phyloP scores from a whole-genome alignment of 2,113 vertebrate species.

The Halcyon malimbica region DNA sequence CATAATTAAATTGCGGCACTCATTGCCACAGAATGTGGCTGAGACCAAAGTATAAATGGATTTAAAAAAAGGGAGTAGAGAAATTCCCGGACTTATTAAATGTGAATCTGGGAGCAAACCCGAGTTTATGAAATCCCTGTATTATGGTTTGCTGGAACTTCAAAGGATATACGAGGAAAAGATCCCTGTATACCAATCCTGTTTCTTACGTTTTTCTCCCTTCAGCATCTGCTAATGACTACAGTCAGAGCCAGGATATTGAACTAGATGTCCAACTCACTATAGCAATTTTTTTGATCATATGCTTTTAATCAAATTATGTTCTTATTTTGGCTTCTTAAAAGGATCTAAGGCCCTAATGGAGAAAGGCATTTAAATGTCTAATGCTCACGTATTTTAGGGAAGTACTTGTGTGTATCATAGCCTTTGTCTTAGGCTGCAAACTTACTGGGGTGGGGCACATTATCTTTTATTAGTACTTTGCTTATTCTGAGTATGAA shows the following conservation, averaged over 20 bases:
- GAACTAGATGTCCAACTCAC: constrained; percentile 24
- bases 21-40: background rate
- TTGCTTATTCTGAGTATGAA: background rate
- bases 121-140: background rate
- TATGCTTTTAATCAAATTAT: constrained; percentile 43
- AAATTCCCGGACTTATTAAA: background rate
- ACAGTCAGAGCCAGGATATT: constrained; percentile 23
- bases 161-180: background rate
- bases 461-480: background rate
- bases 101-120: background rate
- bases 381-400: background rate
- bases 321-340: constrained; percentile 34
- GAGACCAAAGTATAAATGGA: background rate
- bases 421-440: background rate
- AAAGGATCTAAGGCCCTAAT: background rate
- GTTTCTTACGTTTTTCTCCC: background rate
- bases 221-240: background rate
- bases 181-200: background rate
- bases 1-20: background rate
- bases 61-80: background rate
- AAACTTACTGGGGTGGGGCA: constrained; percentile 22
- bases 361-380: background rate
- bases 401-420: background rate
- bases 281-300: constrained; percentile 10
- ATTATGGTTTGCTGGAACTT: background rate